Evolutionary conservation across 2,797 vertebrate species (phyloP).

Genomic region (Melanogrammus aeglefinus): DNA sequence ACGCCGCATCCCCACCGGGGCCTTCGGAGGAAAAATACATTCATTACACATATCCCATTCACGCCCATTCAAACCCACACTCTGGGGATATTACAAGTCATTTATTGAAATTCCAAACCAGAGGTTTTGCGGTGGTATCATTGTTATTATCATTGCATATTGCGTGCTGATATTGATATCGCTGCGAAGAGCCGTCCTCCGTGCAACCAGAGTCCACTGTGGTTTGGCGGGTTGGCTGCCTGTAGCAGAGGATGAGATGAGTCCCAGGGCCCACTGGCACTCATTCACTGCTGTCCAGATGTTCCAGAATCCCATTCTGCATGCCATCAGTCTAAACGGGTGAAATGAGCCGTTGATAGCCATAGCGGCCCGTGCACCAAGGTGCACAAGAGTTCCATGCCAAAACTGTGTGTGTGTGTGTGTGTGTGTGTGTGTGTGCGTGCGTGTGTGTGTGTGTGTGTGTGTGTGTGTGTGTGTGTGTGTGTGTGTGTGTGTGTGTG

Average conservation of each 20-base stretch:
- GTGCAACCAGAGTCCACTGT: conserved; percentile 3
- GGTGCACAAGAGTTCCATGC: conserved; percentile 36
- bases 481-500: conserved; percentile 24
- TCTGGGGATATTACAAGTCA: not conserved
- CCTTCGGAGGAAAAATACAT: not conserved
- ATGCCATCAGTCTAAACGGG: conserved; percentile 51
- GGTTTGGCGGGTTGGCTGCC: conserved; percentile 13
- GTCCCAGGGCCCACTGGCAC: conserved; percentile 45
- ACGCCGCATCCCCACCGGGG: not conserved
- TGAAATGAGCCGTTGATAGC: conserved; percentile 66
- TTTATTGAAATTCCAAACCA: not conserved
- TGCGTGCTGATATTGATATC: not conserved
- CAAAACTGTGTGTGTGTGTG: not conserved
- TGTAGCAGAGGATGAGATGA: conserved; percentile 56
- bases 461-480: conserved; percentile 6
- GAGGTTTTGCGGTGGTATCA: not conserved
- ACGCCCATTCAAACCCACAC: not conserved
- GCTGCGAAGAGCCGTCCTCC: not conserved
- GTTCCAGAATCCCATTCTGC: conserved; percentile 44
- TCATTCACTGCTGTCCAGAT: conserved; percentile 51
- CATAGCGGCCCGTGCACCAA: conserved; percentile 44
- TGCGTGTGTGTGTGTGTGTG: conserved; percentile 13
- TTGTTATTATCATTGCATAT: not conserved
- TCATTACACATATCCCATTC: not conserved
- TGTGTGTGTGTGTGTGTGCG: conserved; percentile 22